These are phyloP conservation scores for Euwallacea similis DNA, from an alignment of 1,140 invertebrate genomes.

Conservation along the genomic window DNA sequence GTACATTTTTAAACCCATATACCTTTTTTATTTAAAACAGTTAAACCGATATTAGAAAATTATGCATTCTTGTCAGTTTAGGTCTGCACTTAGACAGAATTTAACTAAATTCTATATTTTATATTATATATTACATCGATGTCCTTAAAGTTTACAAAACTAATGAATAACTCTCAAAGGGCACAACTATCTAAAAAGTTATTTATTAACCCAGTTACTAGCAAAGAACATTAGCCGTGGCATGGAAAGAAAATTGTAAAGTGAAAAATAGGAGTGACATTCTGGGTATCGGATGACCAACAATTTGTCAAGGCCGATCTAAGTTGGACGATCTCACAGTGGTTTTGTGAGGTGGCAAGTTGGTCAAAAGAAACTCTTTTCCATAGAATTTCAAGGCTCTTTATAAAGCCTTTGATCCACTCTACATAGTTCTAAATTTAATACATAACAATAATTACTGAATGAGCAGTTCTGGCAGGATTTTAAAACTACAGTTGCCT, in stretches of 20 bases:
- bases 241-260: constrained; percentile 23
- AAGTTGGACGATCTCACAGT: constrained; percentile 5
- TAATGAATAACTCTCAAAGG: background rate
- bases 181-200: constrained; percentile 9
- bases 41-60: no score
- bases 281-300: constrained; percentile 24
- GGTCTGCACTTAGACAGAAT: no score
- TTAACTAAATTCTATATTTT: no score
- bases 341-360: background rate
- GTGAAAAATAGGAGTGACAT: constrained; percentile 22
- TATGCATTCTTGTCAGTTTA: no score
- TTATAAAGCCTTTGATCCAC: background rate
- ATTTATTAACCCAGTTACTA: constrained; percentile 11
- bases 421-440: no score
- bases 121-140: no score
- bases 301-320: constrained; percentile 27
- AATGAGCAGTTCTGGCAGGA: background rate
- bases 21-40: no score
- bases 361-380: background rate
- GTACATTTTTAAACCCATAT: no score
- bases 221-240: constrained; percentile 8
- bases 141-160: no score
- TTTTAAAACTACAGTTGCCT: background rate
- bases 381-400: background rate
- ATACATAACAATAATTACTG: background rate